Conservation (phyloP, 2,797 vertebrate genomes). For the Ptychadena robeensis region DNA sequence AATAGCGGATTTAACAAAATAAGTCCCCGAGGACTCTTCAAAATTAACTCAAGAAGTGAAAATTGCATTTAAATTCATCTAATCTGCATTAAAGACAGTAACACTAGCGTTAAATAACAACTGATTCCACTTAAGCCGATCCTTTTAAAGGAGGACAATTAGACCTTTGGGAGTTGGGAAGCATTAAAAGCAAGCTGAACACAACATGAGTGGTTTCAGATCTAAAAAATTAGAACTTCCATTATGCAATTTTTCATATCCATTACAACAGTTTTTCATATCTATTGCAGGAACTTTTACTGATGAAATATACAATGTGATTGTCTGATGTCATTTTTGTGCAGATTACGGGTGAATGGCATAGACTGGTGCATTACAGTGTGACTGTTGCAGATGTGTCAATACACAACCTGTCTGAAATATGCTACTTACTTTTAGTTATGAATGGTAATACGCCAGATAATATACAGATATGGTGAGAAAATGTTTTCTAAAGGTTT, state of each 20-base stretch:
- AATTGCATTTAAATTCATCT: conserved; percentile 47
- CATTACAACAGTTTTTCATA: too few relatives aligned
- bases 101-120: conserved; percentile 42
- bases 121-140: conserved; percentile 38
- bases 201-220: conserved; percentile 22
- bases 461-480: background rate
- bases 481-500: background rate
- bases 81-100: conserved; percentile 46
- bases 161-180: conserved; percentile 34
- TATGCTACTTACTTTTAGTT: background rate
- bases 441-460: conserved; percentile 2
- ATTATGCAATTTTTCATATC: conserved; percentile 5
- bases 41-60: conserved; percentile 43
- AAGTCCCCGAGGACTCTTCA: conserved; percentile 22
- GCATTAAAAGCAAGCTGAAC: conserved; percentile 46
- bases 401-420: background rate
- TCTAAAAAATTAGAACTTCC: background rate
- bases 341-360: background rate
- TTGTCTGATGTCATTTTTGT: background rate
- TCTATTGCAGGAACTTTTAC: background rate
- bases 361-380: background rate
- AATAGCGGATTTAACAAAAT: conserved; percentile 44
- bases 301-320: conserved; percentile 12
- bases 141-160: conserved; percentile 47
- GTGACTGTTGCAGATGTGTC: background rate